Percentiles rank a stretch among this genome's conserved stretches.
Evolutionary conservation across 2,113 vertebrate species (phyloP).

Genomic region (Murina feae): DNA sequence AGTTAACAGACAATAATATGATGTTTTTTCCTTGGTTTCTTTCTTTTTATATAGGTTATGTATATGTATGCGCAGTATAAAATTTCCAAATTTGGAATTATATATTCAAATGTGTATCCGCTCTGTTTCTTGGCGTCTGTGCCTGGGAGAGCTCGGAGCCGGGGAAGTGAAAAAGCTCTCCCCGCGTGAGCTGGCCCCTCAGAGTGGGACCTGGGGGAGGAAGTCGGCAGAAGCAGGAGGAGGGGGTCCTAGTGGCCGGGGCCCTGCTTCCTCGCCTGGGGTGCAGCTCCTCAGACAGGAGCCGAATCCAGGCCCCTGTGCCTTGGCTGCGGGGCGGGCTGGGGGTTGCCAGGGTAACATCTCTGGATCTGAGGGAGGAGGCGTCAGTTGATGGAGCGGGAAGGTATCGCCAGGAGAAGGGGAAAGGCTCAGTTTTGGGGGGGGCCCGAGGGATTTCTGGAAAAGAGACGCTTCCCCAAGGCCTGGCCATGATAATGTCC

Average conservation of each 20-base stretch:
- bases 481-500: neutral
- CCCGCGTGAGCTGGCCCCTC: neutral
- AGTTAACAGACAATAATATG: no score
- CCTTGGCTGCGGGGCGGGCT: neutral
- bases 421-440: neutral
- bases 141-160: neutral
- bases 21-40: no score
- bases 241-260: neutral
- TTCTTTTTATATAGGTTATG: no score
- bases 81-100: no score
- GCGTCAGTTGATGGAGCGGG: neutral
- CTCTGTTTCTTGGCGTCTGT: no score
- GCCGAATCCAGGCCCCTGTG: accelerated
- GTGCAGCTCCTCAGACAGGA: neutral
- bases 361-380: neutral
- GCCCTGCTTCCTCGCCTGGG: accelerated
- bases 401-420: neutral
- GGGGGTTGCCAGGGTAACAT: neutral
- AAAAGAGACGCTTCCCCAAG: neutral
- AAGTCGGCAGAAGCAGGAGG: no score
- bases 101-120: no score
- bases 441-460: accelerated
- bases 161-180: neutral
- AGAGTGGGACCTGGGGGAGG: neutral
- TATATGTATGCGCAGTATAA: no score